phyloP scores from a whole-genome alignment of 2,888 invertebrate genomes.

The Clivina fossor region DNA sequence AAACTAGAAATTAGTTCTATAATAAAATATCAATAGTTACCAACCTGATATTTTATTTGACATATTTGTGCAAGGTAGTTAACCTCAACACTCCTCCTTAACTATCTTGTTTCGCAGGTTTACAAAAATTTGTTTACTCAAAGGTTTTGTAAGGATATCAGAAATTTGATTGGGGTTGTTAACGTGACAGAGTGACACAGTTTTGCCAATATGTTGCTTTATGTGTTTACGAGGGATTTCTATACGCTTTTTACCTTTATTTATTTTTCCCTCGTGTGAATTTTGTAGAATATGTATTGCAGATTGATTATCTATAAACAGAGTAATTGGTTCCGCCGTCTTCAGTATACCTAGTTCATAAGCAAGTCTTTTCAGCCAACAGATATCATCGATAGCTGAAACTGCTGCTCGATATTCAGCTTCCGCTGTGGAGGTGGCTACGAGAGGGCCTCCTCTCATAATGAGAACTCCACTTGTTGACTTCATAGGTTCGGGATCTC shows the following conservation, averaged over 20 bases:
- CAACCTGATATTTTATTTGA: conserved; percentile 11
- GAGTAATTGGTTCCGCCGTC: conserved; percentile 13
- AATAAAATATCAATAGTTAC: too few species aligned
- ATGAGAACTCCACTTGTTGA: conserved; percentile 11
- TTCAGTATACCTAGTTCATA: too few species aligned
- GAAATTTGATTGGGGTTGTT: conserved; percentile 41
- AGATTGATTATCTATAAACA: conserved; percentile 42
- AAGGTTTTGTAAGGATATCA: conserved; percentile 42
- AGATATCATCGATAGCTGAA: conserved; percentile 17
- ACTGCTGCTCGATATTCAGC: conserved; percentile 14
- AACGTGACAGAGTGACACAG: conserved; percentile 40
- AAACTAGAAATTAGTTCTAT: too few species aligned
- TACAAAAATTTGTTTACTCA: conserved; percentile 37
- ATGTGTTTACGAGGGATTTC: conserved; percentile 44
- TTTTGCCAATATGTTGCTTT: conserved; percentile 42
- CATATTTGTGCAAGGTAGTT: conserved; percentile 5
- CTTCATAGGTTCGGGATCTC: conserved; percentile 11
- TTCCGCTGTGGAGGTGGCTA: conserved; percentile 15
- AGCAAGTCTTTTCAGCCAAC: conserved; percentile 8
- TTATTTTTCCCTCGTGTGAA: conserved; percentile 42
- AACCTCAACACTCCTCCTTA: conserved; percentile 12
- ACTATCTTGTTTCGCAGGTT: conserved; percentile 36
- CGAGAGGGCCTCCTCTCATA: conserved; percentile 14
- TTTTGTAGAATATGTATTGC: conserved; percentile 45
- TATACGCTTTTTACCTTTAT: conserved; percentile 45